A percentile compares a stretch with the other conserved stretches of the same genome.
Evolutionary conservation across 2,888 invertebrate genomes (phyloP).

Genomic region (Lasioglossum lativentre): DNA sequence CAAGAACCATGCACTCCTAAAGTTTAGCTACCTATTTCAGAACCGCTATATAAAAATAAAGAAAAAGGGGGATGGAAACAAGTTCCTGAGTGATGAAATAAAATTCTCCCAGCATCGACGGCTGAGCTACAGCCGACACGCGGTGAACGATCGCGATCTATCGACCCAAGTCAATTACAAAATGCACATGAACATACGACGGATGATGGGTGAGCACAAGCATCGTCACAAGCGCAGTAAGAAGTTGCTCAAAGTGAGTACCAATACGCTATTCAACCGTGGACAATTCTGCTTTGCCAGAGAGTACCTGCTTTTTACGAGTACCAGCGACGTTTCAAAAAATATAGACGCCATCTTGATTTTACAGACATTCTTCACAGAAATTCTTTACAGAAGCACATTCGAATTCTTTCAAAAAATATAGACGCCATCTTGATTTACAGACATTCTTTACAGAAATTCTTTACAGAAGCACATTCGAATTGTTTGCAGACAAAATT

Average conservation of each 20-base stretch:
- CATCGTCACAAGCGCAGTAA: slow-evolving; percentile 93
- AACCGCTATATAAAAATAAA: slow-evolving; percentile 22
- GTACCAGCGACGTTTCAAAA: neutral
- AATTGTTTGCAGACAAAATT: no score
- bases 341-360: neutral
- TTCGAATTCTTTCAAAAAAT: neutral
- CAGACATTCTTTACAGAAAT: no score
- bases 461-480: no score
- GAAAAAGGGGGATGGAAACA: slow-evolving; percentile 19
- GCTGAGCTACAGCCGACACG: slow-evolving; percentile 95
- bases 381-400: neutral
- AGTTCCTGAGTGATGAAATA: slow-evolving; percentile 30
- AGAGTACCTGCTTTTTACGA: neutral
- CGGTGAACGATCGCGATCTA: slow-evolving; percentile 94
- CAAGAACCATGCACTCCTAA: slow-evolving; percentile 2
- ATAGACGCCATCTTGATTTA: neutral
- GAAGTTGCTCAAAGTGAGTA: slow-evolving; percentile 91
- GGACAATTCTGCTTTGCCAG: no score
- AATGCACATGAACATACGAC: slow-evolving; percentile 95
- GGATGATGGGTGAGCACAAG: slow-evolving; percentile 94
- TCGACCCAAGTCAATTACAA: slow-evolving; percentile 95
- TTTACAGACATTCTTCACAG: neutral
- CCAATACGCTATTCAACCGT: neutral
- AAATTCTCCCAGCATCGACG: slow-evolving; percentile 90
- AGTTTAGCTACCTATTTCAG: slow-evolving; percentile 27